Evolutionary conservation across 35 echinoderm and acorn worm genomes (phyloP), one percentile per base, ranked within the genome.

Genomic region (Strongylocentrotus purpuratus): DNA sequence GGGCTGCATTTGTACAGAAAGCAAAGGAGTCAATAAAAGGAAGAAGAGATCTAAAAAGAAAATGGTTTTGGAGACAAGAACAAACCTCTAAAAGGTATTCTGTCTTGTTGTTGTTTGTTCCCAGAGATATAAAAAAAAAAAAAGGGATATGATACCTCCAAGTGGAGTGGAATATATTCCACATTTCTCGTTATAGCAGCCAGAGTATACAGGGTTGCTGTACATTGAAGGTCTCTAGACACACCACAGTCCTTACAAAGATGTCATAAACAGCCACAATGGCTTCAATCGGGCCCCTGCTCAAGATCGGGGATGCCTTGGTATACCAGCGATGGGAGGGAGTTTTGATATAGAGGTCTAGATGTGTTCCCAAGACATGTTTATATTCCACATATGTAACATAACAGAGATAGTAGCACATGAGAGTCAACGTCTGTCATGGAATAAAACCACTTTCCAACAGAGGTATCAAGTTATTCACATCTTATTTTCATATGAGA

Each of bases 401-500:
- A 28, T 78, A 78, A 78, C 28, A 78, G 65, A 31, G 28, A 78
- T 78, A 78, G 20, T 78, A 78, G 28, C 65, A 78, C 65, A 78
- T 78, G 22, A 28, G 65, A 78, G 22, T 28, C 22, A n/a, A 78
- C 65, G 20, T 78, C 65, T 78, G 65, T n/a, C 65, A 78, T 78
- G 65, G 65, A 78, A 78, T n/a, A 78, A 78, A 5, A 78, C 65
- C 65, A 78, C 65, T 78, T 28, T 28, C 65, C 28, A n/a, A 78
- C 65, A 78, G 65, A 78, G 65, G 65, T 78, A 78, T 78, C 28
- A n/a, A 78, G 65, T 78, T 78, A 78, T 78, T 78, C 65, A 78
- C 65, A 78, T 28, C 22, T 78, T 78, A 78, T 78, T 78, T 78
- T 78, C 65, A 78, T 78, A 78, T 28, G 22, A 78, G 65, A 78